Percentiles rank a stretch among this genome's conserved stretches.
Conservation (phyloP, 2,797 vertebrate species). For the Lithobates pipiens region DNA sequence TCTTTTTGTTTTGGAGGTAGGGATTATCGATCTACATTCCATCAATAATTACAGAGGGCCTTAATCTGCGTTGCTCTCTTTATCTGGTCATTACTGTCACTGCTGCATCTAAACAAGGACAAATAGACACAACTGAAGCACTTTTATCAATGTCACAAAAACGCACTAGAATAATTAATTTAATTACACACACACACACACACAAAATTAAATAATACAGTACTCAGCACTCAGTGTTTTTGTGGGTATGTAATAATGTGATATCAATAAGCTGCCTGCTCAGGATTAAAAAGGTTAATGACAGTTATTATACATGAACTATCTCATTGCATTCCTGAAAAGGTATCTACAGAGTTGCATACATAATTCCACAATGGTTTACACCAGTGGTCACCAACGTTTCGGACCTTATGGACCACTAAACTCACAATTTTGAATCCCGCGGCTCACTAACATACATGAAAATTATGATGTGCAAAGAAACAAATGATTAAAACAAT, state of each 20-base stretch:
- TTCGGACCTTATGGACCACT: too few species aligned
- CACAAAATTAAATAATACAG: neutral
- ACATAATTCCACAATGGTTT: too few species aligned
- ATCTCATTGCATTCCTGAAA: too few species aligned
- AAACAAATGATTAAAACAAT: too few species aligned
- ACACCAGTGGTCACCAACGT: too few species aligned
- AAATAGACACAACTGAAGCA: neutral
- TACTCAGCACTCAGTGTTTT: neutral
- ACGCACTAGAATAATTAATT: neutral
- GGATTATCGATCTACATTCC: slow-evolving; percentile 40
- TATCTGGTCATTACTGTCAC: slow-evolving; percentile 45
- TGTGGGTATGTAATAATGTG: neutral
- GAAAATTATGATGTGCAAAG: too few species aligned
- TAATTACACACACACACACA: neutral
- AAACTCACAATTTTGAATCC: too few species aligned
- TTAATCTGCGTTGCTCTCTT: slow-evolving; percentile 47
- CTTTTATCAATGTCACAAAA: neutral
- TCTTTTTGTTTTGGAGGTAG: neutral
- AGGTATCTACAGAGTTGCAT: too few species aligned
- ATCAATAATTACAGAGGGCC: slow-evolving; percentile 27
- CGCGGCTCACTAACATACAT: too few species aligned
- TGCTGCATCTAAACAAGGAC: neutral
- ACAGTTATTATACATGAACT: neutral
- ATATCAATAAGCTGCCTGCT: neutral
- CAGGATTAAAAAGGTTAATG: neutral